phyloP scores from a whole-genome alignment of 2,113 vertebrate species.

The Myxocyprinus asiaticus region DNA sequence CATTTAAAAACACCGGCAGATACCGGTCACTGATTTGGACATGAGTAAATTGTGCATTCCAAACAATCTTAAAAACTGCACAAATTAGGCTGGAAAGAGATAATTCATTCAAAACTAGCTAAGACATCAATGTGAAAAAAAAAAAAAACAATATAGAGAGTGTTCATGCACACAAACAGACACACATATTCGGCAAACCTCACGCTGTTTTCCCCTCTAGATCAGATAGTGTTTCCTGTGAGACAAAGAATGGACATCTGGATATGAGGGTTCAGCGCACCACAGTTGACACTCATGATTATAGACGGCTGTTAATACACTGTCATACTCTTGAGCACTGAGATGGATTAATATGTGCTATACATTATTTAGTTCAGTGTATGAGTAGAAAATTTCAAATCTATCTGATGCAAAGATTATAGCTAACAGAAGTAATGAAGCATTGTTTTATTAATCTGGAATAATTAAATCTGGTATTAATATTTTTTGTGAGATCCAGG shows the following conservation, averaged over 20 bases:
- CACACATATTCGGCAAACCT: slow-evolving; percentile 62
- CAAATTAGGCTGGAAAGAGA: not conserved
- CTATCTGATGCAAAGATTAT: not conserved
- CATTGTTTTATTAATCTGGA: not conserved
- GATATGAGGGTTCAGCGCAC: slow-evolving; percentile 9
- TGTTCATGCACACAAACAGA: slow-evolving; percentile 3
- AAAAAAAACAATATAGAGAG: not conserved
- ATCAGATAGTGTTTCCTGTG: slow-evolving; percentile 50
- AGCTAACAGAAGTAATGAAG: not conserved
- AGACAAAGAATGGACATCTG: slow-evolving; percentile 27
- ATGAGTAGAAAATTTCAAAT: not conserved
- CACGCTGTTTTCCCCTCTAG: slow-evolving; percentile 69
- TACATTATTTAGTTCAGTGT: not conserved
- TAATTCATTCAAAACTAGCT: slow-evolving; percentile 4
- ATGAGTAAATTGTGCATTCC: slow-evolving; percentile 9
- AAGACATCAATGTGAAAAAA: not conserved
- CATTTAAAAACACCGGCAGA: not conserved
- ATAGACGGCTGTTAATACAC: slow-evolving; percentile 19
- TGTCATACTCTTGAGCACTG: not conserved
- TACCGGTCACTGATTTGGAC: not conserved
- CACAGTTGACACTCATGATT: not conserved
- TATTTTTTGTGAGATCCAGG: no score
- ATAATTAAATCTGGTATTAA: no score
- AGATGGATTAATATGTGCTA: not conserved
- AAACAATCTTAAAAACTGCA: not conserved